Base-by-base conservation (phyloP, 2,888 invertebrate genomes). In the Tipula confusa region DNA sequence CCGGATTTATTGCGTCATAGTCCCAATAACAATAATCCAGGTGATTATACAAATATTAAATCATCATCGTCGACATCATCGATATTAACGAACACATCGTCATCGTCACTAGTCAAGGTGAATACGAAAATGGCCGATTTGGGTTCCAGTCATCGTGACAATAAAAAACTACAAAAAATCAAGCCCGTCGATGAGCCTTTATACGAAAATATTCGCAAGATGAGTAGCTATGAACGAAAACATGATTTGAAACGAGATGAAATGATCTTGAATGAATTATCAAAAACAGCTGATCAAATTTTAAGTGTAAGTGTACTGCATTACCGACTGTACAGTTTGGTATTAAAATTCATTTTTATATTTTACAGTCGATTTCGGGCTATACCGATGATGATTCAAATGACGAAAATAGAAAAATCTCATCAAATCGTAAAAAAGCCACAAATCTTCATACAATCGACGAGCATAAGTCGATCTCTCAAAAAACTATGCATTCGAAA, bases 241-340 rank as follows among this genome's bases (percentile, higher is more conserved):
- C 85, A 85, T 18, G 90, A 89, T 85, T 85, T 88, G 84, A 86
- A 88, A 83, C 87, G 89, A n/a, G 89, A 89, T 85, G 88, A 88
- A 6, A 87, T 87, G 85, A 92, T 92, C 85, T 87, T 92, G 84
- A 92, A 91, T 85, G 92, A 92, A 87, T 89, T 92, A 86, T 92
- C 92, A 13, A 90, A 90, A 86, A 92, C 91, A 83, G 92, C 92
- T 84, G 92, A 92, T 89, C 91, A 92, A 88, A 92, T 92, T 85
- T 87, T 92, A 85, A 89, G 88, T 87, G 89, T 89, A 83, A 83
- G 80, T 80, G 29, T 29, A 15, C 18, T 64, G 6, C n/a, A n/a
- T n/a, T n/a, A n/a, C n/a, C n/a, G 85, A 84, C 29, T 29, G 83
- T 18, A 64, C 18, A 7, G 0, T 83, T 43, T 79, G 28, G 28